These are phyloP conservation scores for Spinus pinus DNA, from an alignment of 2,797 vertebrate genomes.

Conservation along the genomic window DNA sequence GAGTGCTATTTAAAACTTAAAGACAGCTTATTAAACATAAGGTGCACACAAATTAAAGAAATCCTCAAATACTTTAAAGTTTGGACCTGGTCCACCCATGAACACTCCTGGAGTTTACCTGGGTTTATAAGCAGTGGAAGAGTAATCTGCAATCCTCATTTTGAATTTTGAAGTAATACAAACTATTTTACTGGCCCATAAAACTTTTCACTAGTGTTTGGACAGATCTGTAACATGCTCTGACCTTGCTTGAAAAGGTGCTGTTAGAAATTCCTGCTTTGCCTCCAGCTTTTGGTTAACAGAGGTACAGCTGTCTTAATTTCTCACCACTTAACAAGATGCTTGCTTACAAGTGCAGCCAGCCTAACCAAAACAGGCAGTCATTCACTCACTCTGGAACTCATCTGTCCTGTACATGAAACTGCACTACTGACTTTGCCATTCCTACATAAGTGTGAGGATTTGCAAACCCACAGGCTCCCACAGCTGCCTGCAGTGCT, in stretches of 20 bases:
- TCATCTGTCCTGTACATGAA: neutral
- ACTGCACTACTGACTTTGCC: neutral
- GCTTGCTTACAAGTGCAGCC: neutral
- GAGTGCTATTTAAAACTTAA: neutral
- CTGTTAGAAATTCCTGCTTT: constrained; percentile 7
- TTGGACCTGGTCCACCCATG: neutral
- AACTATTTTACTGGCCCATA: neutral
- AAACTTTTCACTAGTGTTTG: neutral
- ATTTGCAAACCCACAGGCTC: constrained; percentile 21
- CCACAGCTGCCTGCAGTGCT: constrained; percentile 18
- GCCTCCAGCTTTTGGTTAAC: neutral
- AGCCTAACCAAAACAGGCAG: neutral
- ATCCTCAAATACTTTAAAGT: neutral
- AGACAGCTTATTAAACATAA: neutral
- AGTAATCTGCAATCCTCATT: neutral
- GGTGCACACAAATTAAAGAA: neutral
- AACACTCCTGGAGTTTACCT: neutral
- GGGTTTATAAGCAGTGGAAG: neutral
- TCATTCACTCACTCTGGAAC: neutral
- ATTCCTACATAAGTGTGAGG: neutral
- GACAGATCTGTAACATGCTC: neutral
- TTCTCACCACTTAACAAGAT: neutral
- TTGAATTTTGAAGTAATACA: neutral
- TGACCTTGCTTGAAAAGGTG: neutral
- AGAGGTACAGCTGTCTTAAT: neutral